A percentile compares a stretch with the other conserved stretches of the same genome.
Evolutionary conservation across 1,140 invertebrate species (phyloP).

Genomic region (Sipha flava): DNA sequence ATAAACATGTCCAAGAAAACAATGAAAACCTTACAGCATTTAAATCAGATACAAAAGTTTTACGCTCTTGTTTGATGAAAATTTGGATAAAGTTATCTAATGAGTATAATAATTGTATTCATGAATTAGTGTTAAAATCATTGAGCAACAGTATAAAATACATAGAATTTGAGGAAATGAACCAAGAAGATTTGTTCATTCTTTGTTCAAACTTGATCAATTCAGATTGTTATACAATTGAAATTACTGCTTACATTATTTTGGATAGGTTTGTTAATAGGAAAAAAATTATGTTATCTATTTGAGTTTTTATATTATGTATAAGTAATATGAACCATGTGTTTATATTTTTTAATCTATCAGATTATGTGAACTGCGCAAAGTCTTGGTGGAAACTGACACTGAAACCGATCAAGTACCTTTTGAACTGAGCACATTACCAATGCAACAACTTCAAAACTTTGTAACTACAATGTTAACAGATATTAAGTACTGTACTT

Average conservation of each 20-base stretch:
- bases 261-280: not conserved
- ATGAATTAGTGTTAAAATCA: not conserved
- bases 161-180: constrained; percentile 4
- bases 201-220: not conserved
- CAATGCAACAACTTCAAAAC: constrained; percentile 3
- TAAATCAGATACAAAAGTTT: constrained; percentile 16
- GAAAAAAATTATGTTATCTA: not conserved
- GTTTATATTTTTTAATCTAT: not conserved
- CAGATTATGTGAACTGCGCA: not conserved
- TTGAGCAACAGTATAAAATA: not conserved
- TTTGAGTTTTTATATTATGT: too few relatives aligned
- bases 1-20: not conserved
- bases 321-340: too few relatives aligned
- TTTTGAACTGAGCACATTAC: not conserved
- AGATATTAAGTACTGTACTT: not conserved
- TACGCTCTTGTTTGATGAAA: not conserved
- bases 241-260: not conserved
- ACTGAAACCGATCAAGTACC: not conserved
- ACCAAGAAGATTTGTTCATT: not conserved
- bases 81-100: not conserved
- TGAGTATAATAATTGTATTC: not conserved
- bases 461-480: not conserved
- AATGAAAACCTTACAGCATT: not conserved
- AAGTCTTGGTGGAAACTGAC: not conserved
- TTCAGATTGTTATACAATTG: constrained; percentile 1